phyloP scores from a whole-genome alignment of 1,140 invertebrate species.

The Macrobrachium rosenbergii region DNA sequence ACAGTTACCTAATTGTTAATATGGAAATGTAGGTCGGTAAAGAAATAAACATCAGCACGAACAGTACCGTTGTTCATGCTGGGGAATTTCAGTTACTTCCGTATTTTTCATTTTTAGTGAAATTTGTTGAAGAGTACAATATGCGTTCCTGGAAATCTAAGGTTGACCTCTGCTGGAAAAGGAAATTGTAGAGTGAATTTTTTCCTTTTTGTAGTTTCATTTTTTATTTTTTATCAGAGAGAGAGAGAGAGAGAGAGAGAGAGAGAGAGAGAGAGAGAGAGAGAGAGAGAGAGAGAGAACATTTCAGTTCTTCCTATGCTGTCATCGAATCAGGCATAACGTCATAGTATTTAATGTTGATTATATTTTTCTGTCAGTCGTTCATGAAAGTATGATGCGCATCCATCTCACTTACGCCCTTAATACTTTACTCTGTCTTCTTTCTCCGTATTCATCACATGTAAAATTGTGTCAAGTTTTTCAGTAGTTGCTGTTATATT shows the following conservation, averaged over 20 bases:
- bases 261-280: conserved; percentile 16
- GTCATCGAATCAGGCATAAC: no score
- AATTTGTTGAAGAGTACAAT: not conserved
- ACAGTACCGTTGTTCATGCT: not conserved
- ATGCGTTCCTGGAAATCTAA: not conserved
- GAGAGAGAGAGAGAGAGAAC: conserved; percentile 17
- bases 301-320: no score
- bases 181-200: not conserved
- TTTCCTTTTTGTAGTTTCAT: not conserved
- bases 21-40: not conserved
- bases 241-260: conserved; percentile 20
- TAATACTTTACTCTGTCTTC: no score
- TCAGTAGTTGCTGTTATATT: no score
- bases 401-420: no score
- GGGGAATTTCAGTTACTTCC: no score
- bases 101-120: not conserved
- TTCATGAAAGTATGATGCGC: no score
- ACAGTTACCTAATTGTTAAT: no score
- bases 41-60: not conserved
- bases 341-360: no score
- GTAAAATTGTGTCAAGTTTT: no score
- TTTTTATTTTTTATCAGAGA: not conserved
- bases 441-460: no score
- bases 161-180: not conserved
- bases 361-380: no score